Conservation (phyloP, 2,888 invertebrate genomes). For the Agrochola litura region DNA sequence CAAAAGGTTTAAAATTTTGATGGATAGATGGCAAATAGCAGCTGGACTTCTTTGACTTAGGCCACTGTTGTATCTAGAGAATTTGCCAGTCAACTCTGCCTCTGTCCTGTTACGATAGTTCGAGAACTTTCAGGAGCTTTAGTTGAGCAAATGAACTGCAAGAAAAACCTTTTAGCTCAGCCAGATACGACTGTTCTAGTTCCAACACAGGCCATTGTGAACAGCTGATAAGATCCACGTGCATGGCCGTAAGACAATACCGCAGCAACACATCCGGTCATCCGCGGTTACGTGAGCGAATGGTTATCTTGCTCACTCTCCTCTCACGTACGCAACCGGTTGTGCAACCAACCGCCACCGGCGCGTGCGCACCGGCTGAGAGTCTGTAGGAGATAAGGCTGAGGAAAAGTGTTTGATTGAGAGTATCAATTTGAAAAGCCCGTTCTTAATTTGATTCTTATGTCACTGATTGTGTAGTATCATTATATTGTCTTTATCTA, state of each 20-base stretch:
- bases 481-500: not conserved
- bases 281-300: constrained; percentile 50
- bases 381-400: constrained; percentile 7
- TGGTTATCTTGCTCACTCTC: constrained; percentile 43
- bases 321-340: constrained; percentile 58
- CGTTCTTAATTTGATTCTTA: not conserved
- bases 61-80: not conserved
- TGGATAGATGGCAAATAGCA: too few relatives aligned
- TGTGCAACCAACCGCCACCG: constrained; percentile 46
- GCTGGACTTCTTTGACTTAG: not conserved
- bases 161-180: not conserved
- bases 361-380: constrained; percentile 36
- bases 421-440: not conserved
- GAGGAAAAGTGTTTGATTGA: not conserved
- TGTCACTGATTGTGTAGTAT: too few relatives aligned
- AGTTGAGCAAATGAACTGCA: not conserved
- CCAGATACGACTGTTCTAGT: not conserved
- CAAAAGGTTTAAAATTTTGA: not conserved
- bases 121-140: not conserved
- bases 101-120: not conserved
- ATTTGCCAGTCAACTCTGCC: not conserved
- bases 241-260: constrained; percentile 22
- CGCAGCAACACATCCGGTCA: constrained; percentile 47
- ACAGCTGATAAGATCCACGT: constrained; percentile 26
- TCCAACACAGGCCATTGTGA: not conserved